These are phyloP conservation scores for Rhabdophis nuchalis DNA, from an alignment of 2,797 vertebrate species.

Conservation along the genomic window DNA sequence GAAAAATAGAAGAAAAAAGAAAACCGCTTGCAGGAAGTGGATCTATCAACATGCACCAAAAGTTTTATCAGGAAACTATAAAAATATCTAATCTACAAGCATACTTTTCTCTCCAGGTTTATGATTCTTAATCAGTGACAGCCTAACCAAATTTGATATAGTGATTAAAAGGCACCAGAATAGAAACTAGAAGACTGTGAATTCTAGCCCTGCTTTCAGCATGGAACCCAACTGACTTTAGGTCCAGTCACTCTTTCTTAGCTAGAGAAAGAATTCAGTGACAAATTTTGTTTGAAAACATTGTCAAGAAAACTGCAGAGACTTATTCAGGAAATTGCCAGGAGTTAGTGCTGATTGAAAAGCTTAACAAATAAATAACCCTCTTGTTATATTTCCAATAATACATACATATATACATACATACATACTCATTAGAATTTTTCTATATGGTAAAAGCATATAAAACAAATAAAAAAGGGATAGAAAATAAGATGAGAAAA, in stretches of 20 bases:
- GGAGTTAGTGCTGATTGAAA: not conserved
- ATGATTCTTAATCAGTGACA: not conserved
- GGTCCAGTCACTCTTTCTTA: not conserved
- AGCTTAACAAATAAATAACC: not conserved
- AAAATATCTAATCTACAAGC: slow-evolving; percentile 1
- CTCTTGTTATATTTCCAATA: not conserved
- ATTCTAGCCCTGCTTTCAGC: not conserved
- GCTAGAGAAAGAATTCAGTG: not conserved
- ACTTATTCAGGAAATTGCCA: not conserved
- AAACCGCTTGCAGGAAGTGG: slow-evolving; percentile 30
- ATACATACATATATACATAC: not conserved
- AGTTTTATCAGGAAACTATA: slow-evolving; percentile 10
- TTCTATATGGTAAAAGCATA: not conserved
- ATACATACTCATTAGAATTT: not conserved
- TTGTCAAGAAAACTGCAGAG: not conserved
- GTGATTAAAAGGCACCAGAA: not conserved
- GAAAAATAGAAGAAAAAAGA: not conserved
- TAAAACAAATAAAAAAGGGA: not conserved
- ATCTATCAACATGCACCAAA: not conserved
- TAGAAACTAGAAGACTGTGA: not conserved
- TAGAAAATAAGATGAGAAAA: not conserved
- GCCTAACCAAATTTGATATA: not conserved
- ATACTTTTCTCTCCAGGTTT: not conserved
- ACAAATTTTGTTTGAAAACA: not conserved
- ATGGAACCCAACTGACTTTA: not conserved